A percentile compares a stretch with the other conserved stretches of the same genome.
Evolutionary conservation across 2,888 invertebrate genomes (phyloP).

Genomic region (Hedya salicella): DNA sequence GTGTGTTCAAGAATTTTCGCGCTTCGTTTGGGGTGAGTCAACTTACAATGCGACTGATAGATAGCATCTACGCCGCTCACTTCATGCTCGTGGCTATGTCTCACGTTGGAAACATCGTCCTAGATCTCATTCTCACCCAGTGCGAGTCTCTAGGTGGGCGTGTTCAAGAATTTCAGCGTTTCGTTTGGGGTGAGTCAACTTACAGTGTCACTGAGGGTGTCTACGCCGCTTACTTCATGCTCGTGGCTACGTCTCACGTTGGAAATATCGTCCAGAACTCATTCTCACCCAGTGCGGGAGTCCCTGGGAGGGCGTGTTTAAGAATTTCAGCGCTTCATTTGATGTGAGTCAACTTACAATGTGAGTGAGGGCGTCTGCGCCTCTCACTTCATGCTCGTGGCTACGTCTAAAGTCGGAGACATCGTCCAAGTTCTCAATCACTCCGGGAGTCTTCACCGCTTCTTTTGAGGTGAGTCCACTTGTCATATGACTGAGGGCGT

Average conservation of each 20-base stretch:
- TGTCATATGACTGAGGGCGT: too few species aligned
- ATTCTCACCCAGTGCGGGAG: slow-evolving; percentile 84
- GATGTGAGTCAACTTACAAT: slow-evolving; percentile 70
- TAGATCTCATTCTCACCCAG: not conserved
- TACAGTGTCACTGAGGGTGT: too few species aligned
- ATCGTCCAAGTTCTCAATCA: slow-evolving; percentile 1
- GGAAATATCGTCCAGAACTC: not conserved
- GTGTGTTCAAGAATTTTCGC: slow-evolving; percentile 95
- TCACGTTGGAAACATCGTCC: not conserved
- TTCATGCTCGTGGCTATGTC: too few species aligned
- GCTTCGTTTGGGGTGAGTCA: slow-evolving; percentile 90
- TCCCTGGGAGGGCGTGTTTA: slow-evolving; percentile 95
- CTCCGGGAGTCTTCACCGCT: slow-evolving; percentile 91
- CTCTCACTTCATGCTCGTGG: too few species aligned
- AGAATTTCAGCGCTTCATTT: slow-evolving; percentile 94
- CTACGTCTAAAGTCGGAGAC: not conserved
- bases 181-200: slow-evolving; percentile 87
- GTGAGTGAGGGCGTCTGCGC: too few species aligned
- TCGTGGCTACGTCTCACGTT: not conserved
- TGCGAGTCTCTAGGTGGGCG: slow-evolving; percentile 94
- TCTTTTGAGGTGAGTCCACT: slow-evolving; percentile 87
- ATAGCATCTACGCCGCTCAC: too few species aligned
- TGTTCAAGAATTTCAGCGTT: slow-evolving; percentile 94
- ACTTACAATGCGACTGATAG: too few species aligned
- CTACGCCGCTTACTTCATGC: too few species aligned